These are phyloP conservation scores for Pseudococcus longispinus DNA, from an alignment of 2,888 invertebrate genomes.

Conservation along the genomic window DNA sequence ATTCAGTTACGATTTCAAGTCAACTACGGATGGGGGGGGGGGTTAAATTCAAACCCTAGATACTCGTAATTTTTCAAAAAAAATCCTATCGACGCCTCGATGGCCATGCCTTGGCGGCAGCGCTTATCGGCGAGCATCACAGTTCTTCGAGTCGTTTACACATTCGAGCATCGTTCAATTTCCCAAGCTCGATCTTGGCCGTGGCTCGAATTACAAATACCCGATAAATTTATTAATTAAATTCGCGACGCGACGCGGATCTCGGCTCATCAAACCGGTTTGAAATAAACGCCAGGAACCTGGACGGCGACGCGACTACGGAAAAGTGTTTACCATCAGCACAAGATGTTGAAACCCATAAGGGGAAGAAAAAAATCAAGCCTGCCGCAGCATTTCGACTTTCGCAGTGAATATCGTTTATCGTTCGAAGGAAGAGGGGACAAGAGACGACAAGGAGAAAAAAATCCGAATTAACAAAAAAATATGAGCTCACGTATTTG, in stretches of 20 bases:
- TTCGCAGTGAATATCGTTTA: background rate
- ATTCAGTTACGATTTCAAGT: no score
- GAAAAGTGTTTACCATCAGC: background rate
- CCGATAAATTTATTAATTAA: constrained; percentile 31
- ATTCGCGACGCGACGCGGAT: background rate
- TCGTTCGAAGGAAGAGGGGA: background rate
- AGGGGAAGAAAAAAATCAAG: background rate
- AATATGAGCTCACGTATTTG: constrained; percentile 50
- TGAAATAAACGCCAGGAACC: background rate
- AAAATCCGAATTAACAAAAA: constrained; percentile 30
- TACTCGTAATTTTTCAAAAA: background rate
- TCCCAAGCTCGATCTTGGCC: background rate
- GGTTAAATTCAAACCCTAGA: no score
- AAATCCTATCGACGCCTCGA: background rate
- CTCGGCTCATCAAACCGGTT: background rate
- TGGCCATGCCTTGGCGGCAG: background rate
- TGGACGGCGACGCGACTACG: background rate
- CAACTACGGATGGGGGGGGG: no score
- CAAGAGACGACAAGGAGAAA: background rate
- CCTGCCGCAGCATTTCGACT: background rate
- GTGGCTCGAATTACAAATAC: background rate
- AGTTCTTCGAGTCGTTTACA: background rate
- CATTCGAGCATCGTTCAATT: background rate
- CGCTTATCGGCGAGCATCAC: background rate
- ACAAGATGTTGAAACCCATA: background rate